Evolutionary conservation across 2,888 invertebrate species (phyloP).

Genomic region (Bembecia ichneumoniformis): DNA sequence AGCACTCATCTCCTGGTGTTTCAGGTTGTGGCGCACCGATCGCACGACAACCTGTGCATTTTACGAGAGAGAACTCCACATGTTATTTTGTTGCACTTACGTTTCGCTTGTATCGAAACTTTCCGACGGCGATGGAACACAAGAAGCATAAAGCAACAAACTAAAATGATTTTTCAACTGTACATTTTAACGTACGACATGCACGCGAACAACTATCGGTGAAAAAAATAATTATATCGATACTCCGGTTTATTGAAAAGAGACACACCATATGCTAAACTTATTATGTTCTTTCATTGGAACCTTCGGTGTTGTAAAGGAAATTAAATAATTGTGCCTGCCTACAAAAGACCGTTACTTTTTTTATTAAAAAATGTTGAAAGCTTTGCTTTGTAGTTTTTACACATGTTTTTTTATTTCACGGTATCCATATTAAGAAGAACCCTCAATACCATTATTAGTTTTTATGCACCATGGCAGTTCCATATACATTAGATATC

Average conservation of each 20-base stretch:
- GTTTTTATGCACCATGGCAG: constrained; percentile 23
- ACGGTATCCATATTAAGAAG: constrained; percentile 11
- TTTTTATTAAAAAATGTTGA: constrained; percentile 22
- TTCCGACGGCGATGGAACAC: not conserved
- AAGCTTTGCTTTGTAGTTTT: constrained; percentile 23
- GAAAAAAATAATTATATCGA: constrained; percentile 9
- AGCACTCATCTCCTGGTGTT: constrained; percentile 5
- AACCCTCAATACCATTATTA: constrained; percentile 14
- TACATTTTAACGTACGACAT: constrained; percentile 14
- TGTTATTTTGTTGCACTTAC: constrained; percentile 13
- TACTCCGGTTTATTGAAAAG: constrained; percentile 32
- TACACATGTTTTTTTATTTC: constrained; percentile 34
- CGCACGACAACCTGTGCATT: constrained; percentile 15
- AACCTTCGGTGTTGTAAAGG: constrained; percentile 37
- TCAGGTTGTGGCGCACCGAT: constrained; percentile 4
- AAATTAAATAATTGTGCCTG: constrained; percentile 45
- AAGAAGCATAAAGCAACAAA: constrained; percentile 2
- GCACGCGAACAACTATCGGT: constrained; percentile 12
- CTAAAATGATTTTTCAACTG: constrained; percentile 1
- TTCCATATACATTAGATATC: constrained; percentile 19
- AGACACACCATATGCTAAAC: constrained; percentile 39
- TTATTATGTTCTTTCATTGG: constrained; percentile 37
- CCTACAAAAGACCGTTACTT: constrained; percentile 28
- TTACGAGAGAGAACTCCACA: constrained; percentile 14
- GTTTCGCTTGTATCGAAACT: constrained; percentile 3